These are phyloP conservation scores for Oscheius onirici DNA, from an alignment of 2,888 invertebrate species.

Conservation along the genomic window DNA sequence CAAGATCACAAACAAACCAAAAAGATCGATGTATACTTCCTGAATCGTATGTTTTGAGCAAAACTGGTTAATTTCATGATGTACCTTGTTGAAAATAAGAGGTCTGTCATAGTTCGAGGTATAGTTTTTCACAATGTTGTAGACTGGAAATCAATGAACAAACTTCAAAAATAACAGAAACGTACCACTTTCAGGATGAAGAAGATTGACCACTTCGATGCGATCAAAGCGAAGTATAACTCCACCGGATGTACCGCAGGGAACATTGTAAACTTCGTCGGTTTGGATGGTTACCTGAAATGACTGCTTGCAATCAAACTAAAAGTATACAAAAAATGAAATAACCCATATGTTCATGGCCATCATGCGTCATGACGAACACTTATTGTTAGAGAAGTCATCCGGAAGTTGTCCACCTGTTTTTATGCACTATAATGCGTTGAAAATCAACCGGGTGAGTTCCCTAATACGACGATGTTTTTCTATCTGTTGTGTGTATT, in stretches of 20 bases:
- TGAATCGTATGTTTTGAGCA: constrained; percentile 84
- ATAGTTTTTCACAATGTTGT: constrained; percentile 86
- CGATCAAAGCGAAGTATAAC: constrained; percentile 4
- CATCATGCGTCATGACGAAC: too few relatives aligned
- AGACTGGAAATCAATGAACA: constrained; percentile 75
- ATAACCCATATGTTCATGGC: too few relatives aligned
- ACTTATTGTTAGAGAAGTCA: too few relatives aligned
- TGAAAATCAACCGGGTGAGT: neutral
- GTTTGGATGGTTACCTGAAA: constrained; percentile 22
- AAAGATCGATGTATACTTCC: constrained; percentile 75
- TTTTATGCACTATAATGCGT: neutral
- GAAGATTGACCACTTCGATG: constrained; percentile 20
- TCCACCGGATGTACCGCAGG: constrained; percentile 16
- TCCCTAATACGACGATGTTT: too few relatives aligned
- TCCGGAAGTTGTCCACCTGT: neutral
- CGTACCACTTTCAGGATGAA: neutral
- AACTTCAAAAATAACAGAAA: neutral
- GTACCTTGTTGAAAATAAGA: constrained; percentile 84
- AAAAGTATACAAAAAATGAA: neutral
- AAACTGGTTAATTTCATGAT: constrained; percentile 74
- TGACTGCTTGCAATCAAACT: neutral
- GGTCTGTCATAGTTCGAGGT: constrained; percentile 90
- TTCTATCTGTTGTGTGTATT: too few relatives aligned
- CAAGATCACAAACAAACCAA: constrained; percentile 77
- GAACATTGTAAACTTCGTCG: neutral